These are phyloP conservation scores for Indicator maculatus DNA, from an alignment of 2,113 vertebrate genomes.

Conservation along the genomic window DNA sequence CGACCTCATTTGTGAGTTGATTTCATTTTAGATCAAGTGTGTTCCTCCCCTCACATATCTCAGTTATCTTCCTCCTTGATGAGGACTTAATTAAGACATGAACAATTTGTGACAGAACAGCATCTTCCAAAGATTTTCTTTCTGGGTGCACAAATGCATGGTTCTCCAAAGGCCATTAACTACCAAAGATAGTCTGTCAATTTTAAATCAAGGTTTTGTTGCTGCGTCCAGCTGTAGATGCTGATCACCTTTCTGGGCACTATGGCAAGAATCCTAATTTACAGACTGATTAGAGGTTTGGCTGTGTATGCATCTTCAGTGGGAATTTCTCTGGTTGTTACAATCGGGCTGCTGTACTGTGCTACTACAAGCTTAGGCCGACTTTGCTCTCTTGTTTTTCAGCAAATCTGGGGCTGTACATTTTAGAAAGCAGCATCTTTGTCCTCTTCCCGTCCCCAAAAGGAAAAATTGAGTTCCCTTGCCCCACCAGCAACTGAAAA, in stretches of 20 bases:
- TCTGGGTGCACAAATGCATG: neutral
- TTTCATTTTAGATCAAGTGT: slow-evolving; percentile 46
- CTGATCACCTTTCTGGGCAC: neutral
- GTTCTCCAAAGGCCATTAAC: neutral
- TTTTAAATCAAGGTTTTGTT: neutral
- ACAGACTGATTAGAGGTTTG: neutral
- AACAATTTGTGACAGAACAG: neutral
- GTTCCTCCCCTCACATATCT: neutral
- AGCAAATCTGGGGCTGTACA: neutral
- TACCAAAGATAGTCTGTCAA: neutral
- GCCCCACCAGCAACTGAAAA: neutral
- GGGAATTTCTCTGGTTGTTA: neutral
- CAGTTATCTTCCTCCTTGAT: slow-evolving; percentile 19
- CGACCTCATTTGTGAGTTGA: slow-evolving; percentile 46
- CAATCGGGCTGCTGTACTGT: neutral
- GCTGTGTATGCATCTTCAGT: neutral
- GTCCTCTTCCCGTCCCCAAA: neutral
- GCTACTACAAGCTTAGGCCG: neutral
- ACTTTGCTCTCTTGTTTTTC: neutral
- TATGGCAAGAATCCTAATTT: neutral
- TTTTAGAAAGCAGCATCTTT: neutral
- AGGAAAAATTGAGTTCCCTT: neutral
- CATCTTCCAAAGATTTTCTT: neutral
- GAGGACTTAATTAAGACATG: slow-evolving; percentile 53
- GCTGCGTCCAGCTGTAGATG: neutral